Evolutionary conservation across 2,888 invertebrate species (phyloP).

Genomic region (Alcis repandata): DNA sequence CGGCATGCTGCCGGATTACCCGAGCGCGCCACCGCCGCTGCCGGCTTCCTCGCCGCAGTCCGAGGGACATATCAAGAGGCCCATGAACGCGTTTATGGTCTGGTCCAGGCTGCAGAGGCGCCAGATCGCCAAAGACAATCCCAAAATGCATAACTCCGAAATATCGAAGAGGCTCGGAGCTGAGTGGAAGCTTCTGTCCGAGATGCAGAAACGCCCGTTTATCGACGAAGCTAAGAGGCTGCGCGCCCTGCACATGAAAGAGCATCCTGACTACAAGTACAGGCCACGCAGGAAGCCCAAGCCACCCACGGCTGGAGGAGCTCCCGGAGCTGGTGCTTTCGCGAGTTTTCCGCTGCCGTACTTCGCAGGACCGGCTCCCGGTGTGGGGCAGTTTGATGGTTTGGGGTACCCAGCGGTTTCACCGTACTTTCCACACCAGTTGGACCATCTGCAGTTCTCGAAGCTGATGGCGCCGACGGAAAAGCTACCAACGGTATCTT

Average conservation of each 20-base stretch:
- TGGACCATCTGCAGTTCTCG: slow-evolving; percentile 88
- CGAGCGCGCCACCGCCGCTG: slow-evolving; percentile 76
- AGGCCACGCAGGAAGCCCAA: slow-evolving; percentile 94
- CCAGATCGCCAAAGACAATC: slow-evolving; percentile 97
- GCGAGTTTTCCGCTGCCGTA: slow-evolving; percentile 89
- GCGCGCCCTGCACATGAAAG: slow-evolving; percentile 95
- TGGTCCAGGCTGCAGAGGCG: slow-evolving; percentile 97
- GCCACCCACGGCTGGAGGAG: slow-evolving; percentile 87
- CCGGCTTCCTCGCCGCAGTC: slow-evolving; percentile 81
- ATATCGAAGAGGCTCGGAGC: slow-evolving; percentile 97
- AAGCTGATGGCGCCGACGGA: slow-evolving; percentile 86
- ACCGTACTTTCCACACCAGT: slow-evolving; percentile 92
- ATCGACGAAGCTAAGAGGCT: slow-evolving; percentile 98
- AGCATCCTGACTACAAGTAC: slow-evolving; percentile 97
- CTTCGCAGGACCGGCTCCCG: slow-evolving; percentile 88
- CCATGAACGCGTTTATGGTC: slow-evolving; percentile 99
- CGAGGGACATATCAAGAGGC: slow-evolving; percentile 96
- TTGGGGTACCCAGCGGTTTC: slow-evolving; percentile 89
- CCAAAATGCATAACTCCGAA: slow-evolving; percentile 96
- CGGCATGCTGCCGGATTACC: slow-evolving; percentile 81
- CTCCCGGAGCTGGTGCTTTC: slow-evolving; percentile 85
- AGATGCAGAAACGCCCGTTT: slow-evolving; percentile 96
- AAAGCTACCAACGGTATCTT: slow-evolving; percentile 79
- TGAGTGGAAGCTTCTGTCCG: slow-evolving; percentile 96
- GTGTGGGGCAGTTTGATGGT: slow-evolving; percentile 86